Evolutionary conservation across 2,888 invertebrate genomes (phyloP).

Genomic region (Nomada fucata): DNA sequence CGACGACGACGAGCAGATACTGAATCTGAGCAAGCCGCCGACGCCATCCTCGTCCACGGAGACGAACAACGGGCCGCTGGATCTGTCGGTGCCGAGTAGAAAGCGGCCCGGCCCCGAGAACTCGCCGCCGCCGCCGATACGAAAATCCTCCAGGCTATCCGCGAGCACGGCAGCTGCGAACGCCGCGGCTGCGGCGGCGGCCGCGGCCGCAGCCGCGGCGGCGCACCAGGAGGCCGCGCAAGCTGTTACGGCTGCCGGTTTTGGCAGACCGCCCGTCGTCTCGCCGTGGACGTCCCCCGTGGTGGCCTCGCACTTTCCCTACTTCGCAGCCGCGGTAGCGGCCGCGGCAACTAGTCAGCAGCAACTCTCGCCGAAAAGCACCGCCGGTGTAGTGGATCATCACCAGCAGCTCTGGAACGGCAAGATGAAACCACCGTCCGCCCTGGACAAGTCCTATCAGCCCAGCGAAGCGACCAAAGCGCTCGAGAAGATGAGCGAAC

Average conservation of each 20-base stretch:
- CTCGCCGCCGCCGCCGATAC: constrained; percentile 86
- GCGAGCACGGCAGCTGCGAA: constrained; percentile 59
- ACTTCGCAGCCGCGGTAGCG: constrained; percentile 91
- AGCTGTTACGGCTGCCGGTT: constrained; percentile 82
- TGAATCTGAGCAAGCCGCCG: constrained; percentile 89
- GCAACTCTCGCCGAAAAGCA: constrained; percentile 88
- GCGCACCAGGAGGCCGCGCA: constrained; percentile 75
- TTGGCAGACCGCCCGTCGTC: constrained; percentile 89
- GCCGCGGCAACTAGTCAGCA: constrained; percentile 88
- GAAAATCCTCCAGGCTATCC: constrained; percentile 87
- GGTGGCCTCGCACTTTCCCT: constrained; percentile 90
- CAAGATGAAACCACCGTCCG: constrained; percentile 89
- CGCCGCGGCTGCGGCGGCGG: constrained; percentile 36
- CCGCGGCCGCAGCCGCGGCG: constrained; percentile 59
- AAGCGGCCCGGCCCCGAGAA: constrained; percentile 90
- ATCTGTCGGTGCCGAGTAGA: constrained; percentile 91
- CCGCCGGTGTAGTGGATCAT: constrained; percentile 84
- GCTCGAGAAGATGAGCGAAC: constrained; percentile 95
- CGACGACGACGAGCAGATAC: constrained; percentile 88
- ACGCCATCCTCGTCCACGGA: constrained; percentile 86
- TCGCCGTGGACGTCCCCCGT: constrained; percentile 93
- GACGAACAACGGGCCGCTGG: constrained; percentile 89
- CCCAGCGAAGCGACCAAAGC: constrained; percentile 95
- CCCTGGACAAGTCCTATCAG: constrained; percentile 81
- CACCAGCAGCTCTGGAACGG: constrained; percentile 89